These are phyloP conservation scores for Ceratina japonica DNA, from an alignment of 1,140 invertebrate genomes.

Conservation along the genomic window DNA sequence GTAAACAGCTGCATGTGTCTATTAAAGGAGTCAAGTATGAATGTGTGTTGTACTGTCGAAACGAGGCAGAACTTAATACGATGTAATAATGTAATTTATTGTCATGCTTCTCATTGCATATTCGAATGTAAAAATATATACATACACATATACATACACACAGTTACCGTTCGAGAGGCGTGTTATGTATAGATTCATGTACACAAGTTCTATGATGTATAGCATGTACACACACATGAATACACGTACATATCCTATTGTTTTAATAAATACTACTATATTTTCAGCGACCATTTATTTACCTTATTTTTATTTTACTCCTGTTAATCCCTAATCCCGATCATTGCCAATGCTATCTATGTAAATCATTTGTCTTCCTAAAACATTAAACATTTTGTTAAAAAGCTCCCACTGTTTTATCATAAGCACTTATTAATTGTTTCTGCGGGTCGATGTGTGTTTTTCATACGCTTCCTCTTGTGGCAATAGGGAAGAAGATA, in stretches of 20 bases:
- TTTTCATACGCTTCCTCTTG: not conserved
- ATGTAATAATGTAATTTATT: constrained; percentile 3
- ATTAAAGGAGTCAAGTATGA: constrained; percentile 6
- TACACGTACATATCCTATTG: constrained; percentile 50
- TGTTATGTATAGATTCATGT: constrained; percentile 52
- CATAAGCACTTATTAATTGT: not conserved
- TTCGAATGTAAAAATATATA: not conserved
- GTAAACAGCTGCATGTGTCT: constrained; percentile 16
- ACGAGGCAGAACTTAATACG: too few species aligned
- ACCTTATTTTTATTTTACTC: constrained; percentile 67
- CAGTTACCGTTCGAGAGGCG: constrained; percentile 7
- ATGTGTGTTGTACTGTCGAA: constrained; percentile 25
- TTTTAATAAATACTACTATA: constrained; percentile 72
- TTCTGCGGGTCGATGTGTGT: not conserved
- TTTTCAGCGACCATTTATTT: constrained; percentile 67
- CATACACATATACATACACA: not conserved
- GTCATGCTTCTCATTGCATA: constrained; percentile 3
- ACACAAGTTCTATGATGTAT: constrained; percentile 50
- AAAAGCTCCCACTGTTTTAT: not conserved
- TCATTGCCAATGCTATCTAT: not conserved
- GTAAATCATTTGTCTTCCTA: constrained; percentile 12
- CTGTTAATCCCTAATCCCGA: constrained; percentile 53
- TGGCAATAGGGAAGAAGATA: constrained; percentile 9
- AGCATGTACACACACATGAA: constrained; percentile 32
- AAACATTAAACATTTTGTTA: constrained; percentile 15